phyloP scores from a whole-genome alignment of 2,797 vertebrate species.

The Rhinogobio ventralis region DNA sequence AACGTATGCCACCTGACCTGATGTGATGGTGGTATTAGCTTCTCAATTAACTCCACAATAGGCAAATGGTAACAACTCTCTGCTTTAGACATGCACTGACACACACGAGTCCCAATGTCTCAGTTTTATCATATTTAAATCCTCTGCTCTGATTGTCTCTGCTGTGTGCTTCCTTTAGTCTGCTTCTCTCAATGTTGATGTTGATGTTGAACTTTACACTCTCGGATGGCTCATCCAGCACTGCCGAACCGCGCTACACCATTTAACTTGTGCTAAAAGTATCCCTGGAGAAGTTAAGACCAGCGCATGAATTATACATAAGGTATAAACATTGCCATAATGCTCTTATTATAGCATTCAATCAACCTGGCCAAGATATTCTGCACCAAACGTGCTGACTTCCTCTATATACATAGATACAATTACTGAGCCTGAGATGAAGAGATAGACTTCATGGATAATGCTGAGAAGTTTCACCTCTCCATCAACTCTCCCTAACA shows the following conservation, averaged over 20 bases:
- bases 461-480: neutral
- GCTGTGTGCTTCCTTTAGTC: conserved; percentile 15
- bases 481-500: neutral
- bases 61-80: neutral
- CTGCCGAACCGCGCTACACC: neutral
- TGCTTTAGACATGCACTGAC: conserved; percentile 24
- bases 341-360: conserved; percentile 55
- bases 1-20: conserved; percentile 15
- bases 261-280: conserved; percentile 49
- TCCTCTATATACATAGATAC: neutral
- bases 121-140: conserved; percentile 37
- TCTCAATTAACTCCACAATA: conserved; percentile 13
- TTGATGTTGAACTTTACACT: conserved; percentile 25
- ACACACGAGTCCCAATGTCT: conserved; percentile 12
- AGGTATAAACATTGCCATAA: conserved; percentile 57
- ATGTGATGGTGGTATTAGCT: conserved; percentile 8
- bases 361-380: conserved; percentile 13
- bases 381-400: conserved; percentile 6
- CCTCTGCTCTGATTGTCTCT: conserved; percentile 27
- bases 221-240: conserved; percentile 26
- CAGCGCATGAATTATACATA: conserved; percentile 57
- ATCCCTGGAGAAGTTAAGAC: conserved; percentile 54
- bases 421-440: neutral
- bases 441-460: neutral
- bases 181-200: neutral